Evolutionary conservation across 2,113 vertebrate genomes (phyloP), one percentile per base, ranked within the genome.

Genomic region (Gymnarchus niloticus): DNA sequence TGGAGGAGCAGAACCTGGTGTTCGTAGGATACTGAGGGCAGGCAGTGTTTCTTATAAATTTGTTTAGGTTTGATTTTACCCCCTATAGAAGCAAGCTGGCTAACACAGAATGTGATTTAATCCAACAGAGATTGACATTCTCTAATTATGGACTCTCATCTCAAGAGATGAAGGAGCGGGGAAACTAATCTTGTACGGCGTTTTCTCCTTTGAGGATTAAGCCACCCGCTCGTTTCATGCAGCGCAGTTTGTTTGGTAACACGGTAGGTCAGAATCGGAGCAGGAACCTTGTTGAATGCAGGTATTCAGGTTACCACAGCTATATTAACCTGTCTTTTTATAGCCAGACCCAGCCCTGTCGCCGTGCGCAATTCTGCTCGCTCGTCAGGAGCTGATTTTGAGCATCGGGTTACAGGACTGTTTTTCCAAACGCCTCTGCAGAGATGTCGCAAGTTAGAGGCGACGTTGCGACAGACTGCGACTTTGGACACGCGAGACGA

Each of bases 281-380:
- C 48, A 82, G 37, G 28, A 28, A 44, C 10, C 84, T 85, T 80
- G 46, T 77, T 23, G 7, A 44, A 49, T 80, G 52, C 69, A 85
- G 85, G 49, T 88, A 80, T 84, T 89, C 86, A 48, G 69, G 81
- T 88, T 87, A 87, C 90, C 87, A 81, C 83, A 86, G 89, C 87
- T 87, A 87, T 88, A 87, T 87, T 88, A 86, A 84, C 87, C 61
- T 56, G 21, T 91, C 91, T 94, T 94, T 94, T 95, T 92, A 90
- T 92, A 94, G 92, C 89, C 28, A 86, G 89, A 89, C 90, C 91
- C 87, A 90, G 91, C 91, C 93, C 93, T 90, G 86, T 90, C 89
- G 90, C 80, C 85, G 84, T 78, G 85, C 57, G 33, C 28, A 73
- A 92, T 92, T 93, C 81, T 89, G 90, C 88, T 89, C 84, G 87